Evolutionary conservation across 2,888 invertebrate genomes (phyloP).

Genomic region (Epinotia brunnichana): DNA sequence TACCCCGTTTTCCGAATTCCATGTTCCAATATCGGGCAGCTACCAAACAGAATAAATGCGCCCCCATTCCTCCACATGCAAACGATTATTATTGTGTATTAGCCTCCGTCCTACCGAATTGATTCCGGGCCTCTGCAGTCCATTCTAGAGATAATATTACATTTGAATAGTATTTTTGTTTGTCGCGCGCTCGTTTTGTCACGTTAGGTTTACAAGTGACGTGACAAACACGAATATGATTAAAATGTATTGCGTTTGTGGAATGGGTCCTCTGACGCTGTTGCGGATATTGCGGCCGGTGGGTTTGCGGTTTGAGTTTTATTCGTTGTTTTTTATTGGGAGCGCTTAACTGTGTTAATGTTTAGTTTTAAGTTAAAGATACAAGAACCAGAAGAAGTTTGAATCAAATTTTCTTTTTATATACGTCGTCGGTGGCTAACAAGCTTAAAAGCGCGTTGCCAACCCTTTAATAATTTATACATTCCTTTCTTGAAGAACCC

Average conservation of each 20-base stretch:
- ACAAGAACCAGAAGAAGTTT: too few relatives aligned
- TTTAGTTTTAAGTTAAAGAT: neutral
- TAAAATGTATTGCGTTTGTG: neutral
- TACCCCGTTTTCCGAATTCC: constrained; percentile 14
- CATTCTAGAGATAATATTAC: neutral
- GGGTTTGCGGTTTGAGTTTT: constrained; percentile 13
- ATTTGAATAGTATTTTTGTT: constrained; percentile 1
- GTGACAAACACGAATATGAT: neutral
- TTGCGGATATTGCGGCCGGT: constrained; percentile 20
- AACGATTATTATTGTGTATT: constrained; percentile 54
- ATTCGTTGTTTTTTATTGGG: constrained; percentile 11
- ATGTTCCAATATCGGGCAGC: constrained; percentile 18
- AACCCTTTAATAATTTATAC: too few relatives aligned
- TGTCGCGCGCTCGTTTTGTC: neutral
- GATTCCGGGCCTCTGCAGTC: constrained; percentile 17
- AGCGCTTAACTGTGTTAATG: neutral
- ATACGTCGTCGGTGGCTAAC: too few relatives aligned
- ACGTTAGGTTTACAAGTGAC: neutral
- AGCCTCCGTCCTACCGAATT: constrained; percentile 41
- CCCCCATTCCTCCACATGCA: constrained; percentile 50
- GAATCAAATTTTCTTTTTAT: too few relatives aligned
- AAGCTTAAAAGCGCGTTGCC: too few relatives aligned
- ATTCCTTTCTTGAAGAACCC: too few relatives aligned
- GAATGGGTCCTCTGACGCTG: neutral
- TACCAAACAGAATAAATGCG: constrained; percentile 48